Evolutionary conservation across 2,888 invertebrate genomes (phyloP).

Genomic region (Reticulitermes lucifugus): DNA sequence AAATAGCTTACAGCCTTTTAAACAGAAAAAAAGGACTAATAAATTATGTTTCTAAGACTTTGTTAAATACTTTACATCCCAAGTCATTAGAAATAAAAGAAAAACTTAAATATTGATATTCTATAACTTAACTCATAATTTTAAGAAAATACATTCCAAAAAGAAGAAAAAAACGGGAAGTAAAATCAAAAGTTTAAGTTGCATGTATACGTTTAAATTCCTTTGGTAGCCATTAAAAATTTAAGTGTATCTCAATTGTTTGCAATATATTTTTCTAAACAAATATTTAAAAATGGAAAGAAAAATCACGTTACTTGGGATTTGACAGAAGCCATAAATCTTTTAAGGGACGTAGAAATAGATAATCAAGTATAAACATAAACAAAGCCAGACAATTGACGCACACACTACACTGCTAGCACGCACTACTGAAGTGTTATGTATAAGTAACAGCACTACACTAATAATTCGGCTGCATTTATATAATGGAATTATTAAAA

Average conservation of each 20-base stretch:
- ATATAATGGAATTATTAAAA: neutral
- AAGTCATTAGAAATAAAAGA: neutral
- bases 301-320: neutral
- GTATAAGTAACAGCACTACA: constrained; percentile 1
- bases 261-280: neutral
- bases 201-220: neutral
- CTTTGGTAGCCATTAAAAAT: neutral
- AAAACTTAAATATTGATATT: neutral
- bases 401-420: constrained; percentile 14
- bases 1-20: constrained; percentile 16
- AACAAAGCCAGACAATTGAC: neutral
- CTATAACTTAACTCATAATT: neutral
- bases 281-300: neutral
- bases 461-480: neutral
- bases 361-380: neutral
- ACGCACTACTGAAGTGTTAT: neutral
- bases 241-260: neutral
- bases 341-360: neutral
- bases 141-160: neutral
- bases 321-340: neutral
- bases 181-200: neutral
- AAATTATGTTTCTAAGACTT: neutral
- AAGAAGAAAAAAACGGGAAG: neutral
- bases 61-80: neutral
- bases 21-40: neutral